Evolutionary conservation across 2,113 vertebrate species (phyloP).

Genomic region (Crocuta crocuta): DNA sequence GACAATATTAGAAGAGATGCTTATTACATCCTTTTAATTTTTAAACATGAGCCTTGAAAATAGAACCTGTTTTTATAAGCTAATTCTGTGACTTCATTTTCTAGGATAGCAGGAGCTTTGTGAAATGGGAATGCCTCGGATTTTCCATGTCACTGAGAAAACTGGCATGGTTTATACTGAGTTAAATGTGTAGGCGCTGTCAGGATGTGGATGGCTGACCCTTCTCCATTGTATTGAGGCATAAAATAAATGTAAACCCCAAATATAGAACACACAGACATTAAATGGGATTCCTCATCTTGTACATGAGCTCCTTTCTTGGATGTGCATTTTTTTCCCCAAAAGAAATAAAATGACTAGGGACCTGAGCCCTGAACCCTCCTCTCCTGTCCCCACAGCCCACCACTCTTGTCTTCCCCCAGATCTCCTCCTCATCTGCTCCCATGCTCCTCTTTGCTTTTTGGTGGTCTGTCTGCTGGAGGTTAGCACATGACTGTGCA

Average conservation of each 20-base stretch:
- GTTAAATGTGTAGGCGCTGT: background rate
- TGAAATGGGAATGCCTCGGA: background rate
- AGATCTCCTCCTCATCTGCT: background rate
- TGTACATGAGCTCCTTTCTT: background rate
- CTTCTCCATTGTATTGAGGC: background rate
- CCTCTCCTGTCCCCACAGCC: background rate
- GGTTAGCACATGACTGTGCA: background rate
- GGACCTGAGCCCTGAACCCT: background rate
- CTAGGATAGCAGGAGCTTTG: background rate
- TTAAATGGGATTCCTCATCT: background rate
- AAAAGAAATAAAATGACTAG: background rate
- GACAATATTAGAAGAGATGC: background rate
- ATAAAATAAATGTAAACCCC: background rate
- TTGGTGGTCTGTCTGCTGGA: background rate
- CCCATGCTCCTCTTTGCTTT: background rate
- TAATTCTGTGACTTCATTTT: background rate
- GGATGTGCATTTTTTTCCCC: background rate
- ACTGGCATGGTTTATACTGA: background rate
- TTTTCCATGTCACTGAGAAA: background rate
- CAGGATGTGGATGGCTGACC: background rate
- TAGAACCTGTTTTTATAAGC: background rate
- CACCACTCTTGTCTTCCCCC: background rate
- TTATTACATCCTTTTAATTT: background rate
- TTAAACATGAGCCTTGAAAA: background rate
- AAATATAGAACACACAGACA: constrained; percentile 16